Conservation (phyloP, 2,888 invertebrate species). For the Orthosia cruda region DNA sequence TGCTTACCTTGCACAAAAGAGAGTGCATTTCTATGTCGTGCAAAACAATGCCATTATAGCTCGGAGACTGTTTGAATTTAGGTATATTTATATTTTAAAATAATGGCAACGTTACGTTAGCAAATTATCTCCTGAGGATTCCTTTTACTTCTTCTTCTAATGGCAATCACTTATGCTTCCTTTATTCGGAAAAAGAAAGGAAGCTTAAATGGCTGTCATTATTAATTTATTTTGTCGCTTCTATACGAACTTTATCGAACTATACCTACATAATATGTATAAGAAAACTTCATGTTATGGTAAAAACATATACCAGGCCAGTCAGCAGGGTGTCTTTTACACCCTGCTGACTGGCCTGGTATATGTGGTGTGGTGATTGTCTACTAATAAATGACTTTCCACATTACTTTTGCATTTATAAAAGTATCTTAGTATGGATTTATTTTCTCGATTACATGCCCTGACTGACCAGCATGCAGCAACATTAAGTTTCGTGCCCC, state of each 20-base stretch:
- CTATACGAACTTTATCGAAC: background rate
- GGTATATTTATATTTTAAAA: background rate
- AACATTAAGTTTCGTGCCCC: too few relatives aligned
- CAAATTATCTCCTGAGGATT: background rate
- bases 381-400: too few relatives aligned
- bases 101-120: background rate
- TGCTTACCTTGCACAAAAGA: constrained; percentile 33
- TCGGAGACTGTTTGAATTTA: background rate
- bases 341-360: too few relatives aligned
- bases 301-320: too few relatives aligned
- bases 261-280: background rate
- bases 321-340: too few relatives aligned
- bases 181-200: background rate
- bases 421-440: too few relatives aligned
- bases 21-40: constrained; percentile 52
- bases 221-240: background rate
- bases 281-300: background rate
- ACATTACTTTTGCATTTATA: too few relatives aligned
- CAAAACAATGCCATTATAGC: constrained; percentile 21
- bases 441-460: too few relatives aligned
- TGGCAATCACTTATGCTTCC: background rate
- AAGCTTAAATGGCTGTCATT: background rate
- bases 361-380: too few relatives aligned
- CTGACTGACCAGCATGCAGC: too few relatives aligned
- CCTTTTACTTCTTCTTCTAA: too few relatives aligned